phyloP scores from a whole-genome alignment of 2,113 vertebrate species.

The Colistium nudipinnis region DNA sequence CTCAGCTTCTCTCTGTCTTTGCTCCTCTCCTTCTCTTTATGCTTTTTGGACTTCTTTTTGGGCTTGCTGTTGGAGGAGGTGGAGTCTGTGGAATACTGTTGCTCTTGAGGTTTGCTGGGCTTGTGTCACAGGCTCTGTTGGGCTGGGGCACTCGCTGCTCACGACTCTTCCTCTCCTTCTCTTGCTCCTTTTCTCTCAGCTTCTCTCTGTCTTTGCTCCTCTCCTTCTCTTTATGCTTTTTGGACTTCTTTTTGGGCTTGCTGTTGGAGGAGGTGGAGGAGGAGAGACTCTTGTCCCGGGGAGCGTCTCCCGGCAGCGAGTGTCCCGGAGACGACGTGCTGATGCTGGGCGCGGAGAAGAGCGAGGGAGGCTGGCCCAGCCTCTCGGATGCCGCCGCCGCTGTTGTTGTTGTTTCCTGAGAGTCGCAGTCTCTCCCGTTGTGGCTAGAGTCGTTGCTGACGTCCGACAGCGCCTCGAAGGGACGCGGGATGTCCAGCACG shows the following conservation, averaged over 20 bases:
- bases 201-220: conserved; percentile 83
- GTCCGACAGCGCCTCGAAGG: conserved; percentile 88
- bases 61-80: conserved; percentile 82
- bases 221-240: conserved; percentile 95
- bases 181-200: conserved; percentile 58
- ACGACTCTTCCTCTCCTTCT: conserved; percentile 65
- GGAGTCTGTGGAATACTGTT: conserved; percentile 80
- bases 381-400: conserved; percentile 73
- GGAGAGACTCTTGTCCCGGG: conserved; percentile 68
- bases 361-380: conserved; percentile 76
- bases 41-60: conserved; percentile 95
- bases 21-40: conserved; percentile 90
- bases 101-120: conserved; percentile 73
- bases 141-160: conserved; percentile 67
- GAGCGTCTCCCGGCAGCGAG: conserved; percentile 54
- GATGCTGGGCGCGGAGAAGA: conserved; percentile 44
- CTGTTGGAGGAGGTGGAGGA: conserved; percentile 74
- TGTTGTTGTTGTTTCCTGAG: no score
- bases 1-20: conserved; percentile 81
- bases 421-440: conserved; percentile 88
- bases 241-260: conserved; percentile 92
- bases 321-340: conserved; percentile 53
- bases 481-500: conserved; percentile 81
- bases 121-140: conserved; percentile 74
- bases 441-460: conserved; percentile 91